Evolutionary conservation across 2,888 invertebrate species (phyloP).

Genomic region (Cantharis lateralis): DNA sequence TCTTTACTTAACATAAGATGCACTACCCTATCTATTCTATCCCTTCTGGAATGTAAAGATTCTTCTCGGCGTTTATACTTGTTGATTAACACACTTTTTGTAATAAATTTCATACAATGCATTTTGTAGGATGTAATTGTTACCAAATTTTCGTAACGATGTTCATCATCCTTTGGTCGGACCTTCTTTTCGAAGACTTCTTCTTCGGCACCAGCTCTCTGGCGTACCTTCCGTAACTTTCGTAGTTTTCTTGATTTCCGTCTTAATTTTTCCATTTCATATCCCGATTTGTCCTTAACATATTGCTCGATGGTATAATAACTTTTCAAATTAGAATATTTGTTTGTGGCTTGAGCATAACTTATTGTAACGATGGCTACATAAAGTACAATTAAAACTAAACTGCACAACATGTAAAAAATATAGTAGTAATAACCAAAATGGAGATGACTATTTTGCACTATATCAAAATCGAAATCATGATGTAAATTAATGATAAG

Average conservation of each 20-base stretch:
- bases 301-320: constrained; percentile 26
- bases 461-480: constrained; percentile 25
- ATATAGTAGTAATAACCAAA: constrained; percentile 22
- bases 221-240: background rate
- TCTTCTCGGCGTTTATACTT: background rate
- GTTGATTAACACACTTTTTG: background rate
- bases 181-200: background rate
- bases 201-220: constrained; percentile 14
- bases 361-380: constrained; percentile 24
- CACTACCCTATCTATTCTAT: background rate
- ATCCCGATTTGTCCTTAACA: constrained; percentile 15
- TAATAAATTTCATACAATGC: constrained; percentile 6
- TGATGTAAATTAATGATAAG: constrained; percentile 32
- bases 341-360: constrained; percentile 15
- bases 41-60: background rate
- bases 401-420: constrained; percentile 23
- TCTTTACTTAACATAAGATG: background rate
- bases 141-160: constrained; percentile 16
- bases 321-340: constrained; percentile 18
- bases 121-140: constrained; percentile 2
- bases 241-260: too few relatives aligned
- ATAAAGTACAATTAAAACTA: constrained; percentile 25
- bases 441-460: constrained; percentile 2
- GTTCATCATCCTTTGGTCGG: constrained; percentile 13
- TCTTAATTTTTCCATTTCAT: constrained; percentile 9